A percentile compares a stretch with the other conserved stretches of the same genome.
Conservation (phyloP, 2,113 vertebrate genomes). For the Pimephales promelas region DNA sequence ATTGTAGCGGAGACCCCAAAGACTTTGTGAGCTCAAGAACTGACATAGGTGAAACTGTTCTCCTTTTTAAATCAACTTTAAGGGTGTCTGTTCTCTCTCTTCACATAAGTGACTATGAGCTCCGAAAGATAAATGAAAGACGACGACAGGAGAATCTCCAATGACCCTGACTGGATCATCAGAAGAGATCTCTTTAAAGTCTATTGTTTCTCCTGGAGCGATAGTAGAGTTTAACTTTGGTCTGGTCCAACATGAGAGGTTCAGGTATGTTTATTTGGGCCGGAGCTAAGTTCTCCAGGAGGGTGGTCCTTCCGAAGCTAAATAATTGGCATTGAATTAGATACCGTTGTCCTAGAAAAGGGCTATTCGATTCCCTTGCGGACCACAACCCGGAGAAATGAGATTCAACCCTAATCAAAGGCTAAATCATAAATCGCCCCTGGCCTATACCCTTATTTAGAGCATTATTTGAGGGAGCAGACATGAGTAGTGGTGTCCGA, state of each 20-base stretch:
- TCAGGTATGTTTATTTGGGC: neutral
- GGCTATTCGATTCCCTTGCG: neutral
- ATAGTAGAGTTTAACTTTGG: neutral
- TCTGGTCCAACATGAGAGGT: neutral
- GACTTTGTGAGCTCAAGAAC: constrained; percentile 9
- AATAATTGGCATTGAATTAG: neutral
- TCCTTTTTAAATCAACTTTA: constrained; percentile 43
- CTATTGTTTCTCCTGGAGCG: neutral
- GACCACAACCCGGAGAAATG: no score
- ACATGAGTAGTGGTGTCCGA: no score
- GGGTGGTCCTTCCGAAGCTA: neutral
- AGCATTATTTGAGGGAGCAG: no score
- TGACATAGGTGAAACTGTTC: constrained; percentile 37
- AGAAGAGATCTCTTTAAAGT: neutral
- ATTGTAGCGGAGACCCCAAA: constrained; percentile 53
- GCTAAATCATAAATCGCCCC: no score
- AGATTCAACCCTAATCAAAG: no score
- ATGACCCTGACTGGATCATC: neutral
- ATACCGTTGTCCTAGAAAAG: neutral
- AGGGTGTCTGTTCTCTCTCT: constrained; percentile 11
- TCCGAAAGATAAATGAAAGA: constrained; percentile 12
- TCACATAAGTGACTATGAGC: constrained; percentile 3
- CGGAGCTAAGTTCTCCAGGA: neutral
- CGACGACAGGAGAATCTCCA: neutral
- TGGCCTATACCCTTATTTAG: no score